Conservation (phyloP, 2,113 vertebrate genomes). For the Atractosteus spatula region DNA sequence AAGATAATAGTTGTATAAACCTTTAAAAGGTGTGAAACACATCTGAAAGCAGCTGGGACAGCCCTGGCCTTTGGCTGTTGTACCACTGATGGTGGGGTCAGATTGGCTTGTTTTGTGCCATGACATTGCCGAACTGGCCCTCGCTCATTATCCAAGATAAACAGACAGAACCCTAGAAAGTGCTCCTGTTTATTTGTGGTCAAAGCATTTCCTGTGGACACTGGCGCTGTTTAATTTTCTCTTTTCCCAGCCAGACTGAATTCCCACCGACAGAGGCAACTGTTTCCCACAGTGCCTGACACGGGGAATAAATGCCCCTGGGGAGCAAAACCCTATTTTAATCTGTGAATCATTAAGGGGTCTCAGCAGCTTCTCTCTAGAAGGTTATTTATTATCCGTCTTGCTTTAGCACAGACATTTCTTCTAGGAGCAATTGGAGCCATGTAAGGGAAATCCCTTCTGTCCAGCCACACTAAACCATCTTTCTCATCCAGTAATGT, state of each 20-base stretch:
- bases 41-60: too few species aligned
- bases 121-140: not conserved
- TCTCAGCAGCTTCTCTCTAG: not conserved
- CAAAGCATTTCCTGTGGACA: not conserved
- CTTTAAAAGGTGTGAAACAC: too few species aligned
- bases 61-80: too few species aligned
- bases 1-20: too few species aligned
- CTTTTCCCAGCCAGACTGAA: not conserved
- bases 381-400: not conserved
- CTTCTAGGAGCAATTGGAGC: too few species aligned
- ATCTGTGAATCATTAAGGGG: conserved; percentile 1
- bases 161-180: not conserved
- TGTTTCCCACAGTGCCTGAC: not conserved
- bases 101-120: not conserved
- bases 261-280: not conserved
- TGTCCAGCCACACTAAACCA: too few species aligned
- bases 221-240: conserved; percentile 1
- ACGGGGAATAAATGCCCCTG: not conserved
- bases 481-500: too few species aligned
- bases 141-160: not conserved
- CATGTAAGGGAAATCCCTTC: too few species aligned
- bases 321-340: not conserved
- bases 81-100: too few species aligned
- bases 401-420: not conserved
- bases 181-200: not conserved